Conservation (phyloP, 2,888 invertebrate species). For the Apantesis nais region DNA sequence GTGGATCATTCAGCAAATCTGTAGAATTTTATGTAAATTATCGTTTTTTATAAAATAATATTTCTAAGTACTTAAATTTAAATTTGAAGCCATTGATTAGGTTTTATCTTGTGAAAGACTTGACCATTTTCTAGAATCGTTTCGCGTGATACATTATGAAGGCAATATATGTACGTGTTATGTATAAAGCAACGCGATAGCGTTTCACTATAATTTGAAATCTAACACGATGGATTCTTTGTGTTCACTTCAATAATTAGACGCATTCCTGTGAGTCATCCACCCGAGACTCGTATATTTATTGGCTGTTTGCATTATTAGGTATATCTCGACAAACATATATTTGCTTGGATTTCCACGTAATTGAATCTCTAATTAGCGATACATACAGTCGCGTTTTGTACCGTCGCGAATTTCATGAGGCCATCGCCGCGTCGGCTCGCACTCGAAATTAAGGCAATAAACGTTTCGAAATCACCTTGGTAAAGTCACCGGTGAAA, state of each 20-base stretch:
- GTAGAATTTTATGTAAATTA: not conserved
- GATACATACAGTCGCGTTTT: constrained; percentile 56
- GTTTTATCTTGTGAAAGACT: constrained; percentile 6
- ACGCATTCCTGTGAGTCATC: constrained; percentile 80
- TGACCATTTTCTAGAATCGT: constrained; percentile 38
- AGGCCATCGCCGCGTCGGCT: constrained; percentile 49
- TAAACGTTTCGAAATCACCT: constrained; percentile 65
- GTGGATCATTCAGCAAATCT: not conserved
- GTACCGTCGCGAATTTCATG: constrained; percentile 46
- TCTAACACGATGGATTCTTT: constrained; percentile 71
- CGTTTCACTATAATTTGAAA: constrained; percentile 74
- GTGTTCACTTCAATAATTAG: constrained; percentile 76
- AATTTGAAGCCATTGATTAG: not conserved
- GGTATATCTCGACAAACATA: constrained; percentile 67
- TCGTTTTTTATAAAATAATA: not conserved
- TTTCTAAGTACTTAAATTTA: not conserved
- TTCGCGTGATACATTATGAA: constrained; percentile 38
- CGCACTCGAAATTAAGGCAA: constrained; percentile 64
- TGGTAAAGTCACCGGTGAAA: constrained; percentile 61
- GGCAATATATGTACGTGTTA: constrained; percentile 36
- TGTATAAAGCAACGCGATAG: constrained; percentile 53
- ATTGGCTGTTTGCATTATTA: constrained; percentile 75
- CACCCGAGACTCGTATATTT: constrained; percentile 79
- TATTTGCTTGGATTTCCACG: constrained; percentile 58
- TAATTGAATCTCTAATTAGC: constrained; percentile 56